Conservation (phyloP, 2,113 vertebrate genomes). For the Pimephales promelas region DNA sequence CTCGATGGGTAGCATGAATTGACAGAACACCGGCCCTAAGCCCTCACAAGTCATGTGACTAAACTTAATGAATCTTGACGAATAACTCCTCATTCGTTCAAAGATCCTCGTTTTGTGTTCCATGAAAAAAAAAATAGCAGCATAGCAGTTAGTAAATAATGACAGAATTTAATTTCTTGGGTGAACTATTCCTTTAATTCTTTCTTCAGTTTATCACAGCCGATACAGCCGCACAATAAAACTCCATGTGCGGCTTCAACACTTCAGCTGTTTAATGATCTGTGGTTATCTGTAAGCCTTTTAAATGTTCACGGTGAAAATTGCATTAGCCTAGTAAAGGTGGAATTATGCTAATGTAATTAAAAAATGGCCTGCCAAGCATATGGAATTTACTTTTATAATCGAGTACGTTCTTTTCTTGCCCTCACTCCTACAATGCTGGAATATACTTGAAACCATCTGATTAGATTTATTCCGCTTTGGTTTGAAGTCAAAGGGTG, state of each 20-base stretch:
- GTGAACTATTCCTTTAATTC: background rate
- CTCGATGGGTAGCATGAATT: no score
- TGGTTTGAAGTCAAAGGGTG: background rate
- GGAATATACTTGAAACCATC: background rate
- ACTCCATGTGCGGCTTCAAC: slow-evolving; percentile 5
- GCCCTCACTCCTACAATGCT: background rate
- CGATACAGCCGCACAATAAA: slow-evolving; percentile 18
- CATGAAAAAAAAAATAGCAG: background rate
- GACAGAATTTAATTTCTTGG: background rate
- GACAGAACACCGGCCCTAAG: no score
- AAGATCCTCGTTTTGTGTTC: background rate
- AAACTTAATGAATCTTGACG: background rate
- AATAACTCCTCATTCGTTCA: background rate
- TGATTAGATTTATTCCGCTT: background rate
- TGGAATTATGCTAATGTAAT: slow-evolving; percentile 36
- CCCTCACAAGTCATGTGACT: background rate
- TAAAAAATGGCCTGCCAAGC: slow-evolving; percentile 27
- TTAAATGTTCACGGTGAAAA: slow-evolving; percentile 21
- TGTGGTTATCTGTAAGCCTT: slow-evolving; percentile 28
- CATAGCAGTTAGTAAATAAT: background rate
- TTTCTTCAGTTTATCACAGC: background rate
- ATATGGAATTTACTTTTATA: slow-evolving; percentile 43
- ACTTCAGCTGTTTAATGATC: slow-evolving; percentile 14
- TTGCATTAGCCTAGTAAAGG: slow-evolving; percentile 37
- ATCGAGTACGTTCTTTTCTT: slow-evolving; percentile 24